A percentile compares a stretch with the other conserved stretches of the same genome.
Conservation (phyloP, 2,888 invertebrate species). For the Nemurella pictetii region DNA sequence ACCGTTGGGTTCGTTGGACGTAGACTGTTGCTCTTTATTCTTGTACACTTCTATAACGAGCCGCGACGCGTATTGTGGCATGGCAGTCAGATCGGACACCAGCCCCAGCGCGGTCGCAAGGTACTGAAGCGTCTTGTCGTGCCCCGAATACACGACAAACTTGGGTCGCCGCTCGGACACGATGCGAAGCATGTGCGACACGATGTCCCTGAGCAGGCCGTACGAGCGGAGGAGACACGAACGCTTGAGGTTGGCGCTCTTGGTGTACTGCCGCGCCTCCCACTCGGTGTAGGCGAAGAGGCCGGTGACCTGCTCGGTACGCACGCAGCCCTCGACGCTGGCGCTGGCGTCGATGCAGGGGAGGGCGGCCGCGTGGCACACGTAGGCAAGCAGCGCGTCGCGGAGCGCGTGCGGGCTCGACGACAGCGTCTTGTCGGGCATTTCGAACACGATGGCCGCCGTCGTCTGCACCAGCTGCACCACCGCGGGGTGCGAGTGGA, state of each 20-base stretch:
- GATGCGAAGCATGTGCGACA: slow-evolving; percentile 78
- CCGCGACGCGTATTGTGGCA: slow-evolving; percentile 84
- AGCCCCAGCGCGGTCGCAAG: slow-evolving; percentile 79
- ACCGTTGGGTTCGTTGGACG: slow-evolving; percentile 37
- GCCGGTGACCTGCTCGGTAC: slow-evolving; percentile 60
- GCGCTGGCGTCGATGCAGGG: slow-evolving; percentile 67
- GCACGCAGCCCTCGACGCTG: slow-evolving; percentile 38
- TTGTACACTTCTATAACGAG: slow-evolving; percentile 87
- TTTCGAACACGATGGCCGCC: slow-evolving; percentile 67
- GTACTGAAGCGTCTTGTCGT: slow-evolving; percentile 88
- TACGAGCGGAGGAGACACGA: slow-evolving; percentile 76
- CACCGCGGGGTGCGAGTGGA: slow-evolving; percentile 75
- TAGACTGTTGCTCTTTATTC: slow-evolving; percentile 49
- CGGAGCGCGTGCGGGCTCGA: slow-evolving; percentile 72
- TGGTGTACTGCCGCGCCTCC: slow-evolving; percentile 67
- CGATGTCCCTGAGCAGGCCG: slow-evolving; percentile 80
- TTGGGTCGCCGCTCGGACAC: slow-evolving; percentile 75
- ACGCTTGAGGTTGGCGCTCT: slow-evolving; percentile 64
- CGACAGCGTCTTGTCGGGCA: slow-evolving; percentile 61
- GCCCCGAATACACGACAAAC: slow-evolving; percentile 84
- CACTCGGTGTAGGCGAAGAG: slow-evolving; percentile 82
- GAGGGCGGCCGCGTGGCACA: slow-evolving; percentile 80
- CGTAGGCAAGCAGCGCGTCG: slow-evolving; percentile 81
- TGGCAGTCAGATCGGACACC: slow-evolving; percentile 58
- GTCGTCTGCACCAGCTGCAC: slow-evolving; percentile 68